Evolutionary conservation across 2,888 invertebrate species (phyloP).

Genomic region (Celastrina argiolus): DNA sequence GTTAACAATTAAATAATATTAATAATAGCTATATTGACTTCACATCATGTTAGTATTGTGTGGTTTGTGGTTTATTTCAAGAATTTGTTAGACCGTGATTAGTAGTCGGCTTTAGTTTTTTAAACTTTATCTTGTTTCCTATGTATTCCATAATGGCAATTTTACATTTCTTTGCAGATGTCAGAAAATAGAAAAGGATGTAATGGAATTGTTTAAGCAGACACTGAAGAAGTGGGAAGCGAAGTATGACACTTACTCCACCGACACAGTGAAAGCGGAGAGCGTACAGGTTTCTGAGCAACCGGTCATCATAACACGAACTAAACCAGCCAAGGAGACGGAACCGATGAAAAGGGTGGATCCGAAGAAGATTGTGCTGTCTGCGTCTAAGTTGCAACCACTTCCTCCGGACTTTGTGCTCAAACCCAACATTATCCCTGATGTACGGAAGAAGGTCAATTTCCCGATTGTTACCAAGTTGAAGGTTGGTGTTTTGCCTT

Average conservation of each 20-base stretch:
- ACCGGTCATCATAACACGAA: neutral
- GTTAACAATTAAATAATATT: no score
- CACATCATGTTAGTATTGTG: no score
- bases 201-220: conserved; percentile 43
- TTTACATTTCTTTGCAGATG: conserved; percentile 42
- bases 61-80: no score
- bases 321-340: neutral
- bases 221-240: conserved; percentile 39
- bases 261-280: neutral
- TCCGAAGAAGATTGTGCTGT: conserved; percentile 50
- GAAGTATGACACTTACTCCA: conserved; percentile 41
- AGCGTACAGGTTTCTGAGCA: neutral
- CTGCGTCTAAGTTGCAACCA: conserved; percentile 64
- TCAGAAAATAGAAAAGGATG: conserved; percentile 43
- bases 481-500: conserved; percentile 25
- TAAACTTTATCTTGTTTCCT: no score
- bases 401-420: conserved; percentile 53
- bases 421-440: conserved; percentile 22
- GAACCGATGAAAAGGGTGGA: conserved; percentile 15
- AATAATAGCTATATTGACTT: no score
- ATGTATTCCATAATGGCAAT: no score
- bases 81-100: no score
- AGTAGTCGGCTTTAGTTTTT: no score
- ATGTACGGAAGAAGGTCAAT: neutral
- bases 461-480: conserved; percentile 23